phyloP scores from a whole-genome alignment of 2,888 invertebrate genomes.

The Drosophila infuscata region DNA sequence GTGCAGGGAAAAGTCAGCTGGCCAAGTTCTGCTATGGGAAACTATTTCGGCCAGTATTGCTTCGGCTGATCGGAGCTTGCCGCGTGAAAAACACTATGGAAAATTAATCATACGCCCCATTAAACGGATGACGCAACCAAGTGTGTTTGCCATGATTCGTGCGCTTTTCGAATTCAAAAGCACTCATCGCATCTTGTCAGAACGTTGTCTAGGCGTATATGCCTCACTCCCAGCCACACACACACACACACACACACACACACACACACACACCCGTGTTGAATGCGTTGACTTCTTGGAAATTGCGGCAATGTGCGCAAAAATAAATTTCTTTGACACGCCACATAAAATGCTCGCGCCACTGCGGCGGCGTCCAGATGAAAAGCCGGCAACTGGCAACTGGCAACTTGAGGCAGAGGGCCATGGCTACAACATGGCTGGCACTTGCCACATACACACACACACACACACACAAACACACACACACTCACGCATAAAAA shows the following conservation, averaged over 20 bases:
- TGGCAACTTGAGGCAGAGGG: constrained; percentile 24
- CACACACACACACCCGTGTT: neutral
- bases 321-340: constrained; percentile 69
- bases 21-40: constrained; percentile 67
- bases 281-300: constrained; percentile 59
- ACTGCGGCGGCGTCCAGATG: constrained; percentile 24
- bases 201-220: constrained; percentile 37
- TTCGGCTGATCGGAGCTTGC: neutral
- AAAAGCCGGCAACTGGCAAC: constrained; percentile 37
- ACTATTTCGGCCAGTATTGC: constrained; percentile 38
- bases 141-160: constrained; percentile 52
- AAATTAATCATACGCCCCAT: constrained; percentile 80
- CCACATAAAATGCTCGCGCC: constrained; percentile 57
- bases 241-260: constrained; percentile 10
- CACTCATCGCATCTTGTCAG: constrained; percentile 63
- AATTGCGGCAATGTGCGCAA: constrained; percentile 60
- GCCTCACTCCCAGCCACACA: constrained; percentile 1
- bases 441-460: constrained; percentile 26
- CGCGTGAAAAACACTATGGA: constrained; percentile 29
- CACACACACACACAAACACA: constrained; percentile 5
- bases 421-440: constrained; percentile 30
- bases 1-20: constrained; percentile 79
- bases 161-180: constrained; percentile 57
- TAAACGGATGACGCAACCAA: constrained; percentile 71
- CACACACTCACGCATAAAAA: neutral